A percentile compares a stretch with the other conserved stretches of the same genome.
phyloP scores from a whole-genome alignment of 1,140 invertebrate species.

The Lamellibrachia luymesi region DNA sequence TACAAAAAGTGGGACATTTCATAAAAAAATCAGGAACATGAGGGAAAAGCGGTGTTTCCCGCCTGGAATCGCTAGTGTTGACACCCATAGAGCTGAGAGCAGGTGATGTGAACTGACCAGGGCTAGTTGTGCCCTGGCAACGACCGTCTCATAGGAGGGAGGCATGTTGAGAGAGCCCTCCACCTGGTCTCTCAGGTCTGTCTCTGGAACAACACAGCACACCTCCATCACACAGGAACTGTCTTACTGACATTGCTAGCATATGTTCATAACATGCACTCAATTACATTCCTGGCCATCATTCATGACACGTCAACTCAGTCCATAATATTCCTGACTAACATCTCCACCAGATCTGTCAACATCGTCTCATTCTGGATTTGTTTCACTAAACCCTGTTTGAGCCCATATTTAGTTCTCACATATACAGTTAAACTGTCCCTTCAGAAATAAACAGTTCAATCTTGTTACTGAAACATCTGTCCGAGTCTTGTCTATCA shows the following conservation, averaged over 20 bases:
- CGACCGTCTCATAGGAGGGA: conserved; percentile 77
- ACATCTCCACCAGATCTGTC: too few relatives aligned
- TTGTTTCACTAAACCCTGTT: neutral
- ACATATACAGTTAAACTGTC: neutral
- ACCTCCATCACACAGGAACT: neutral
- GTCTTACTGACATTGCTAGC: neutral
- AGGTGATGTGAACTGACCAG: conserved; percentile 56
- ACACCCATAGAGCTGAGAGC: neutral
- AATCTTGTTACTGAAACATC: neutral
- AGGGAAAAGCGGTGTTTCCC: too few relatives aligned
- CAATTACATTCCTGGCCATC: neutral
- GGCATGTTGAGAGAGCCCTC: conserved; percentile 71
- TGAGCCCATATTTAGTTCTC: too few relatives aligned
- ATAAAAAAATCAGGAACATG: too few relatives aligned
- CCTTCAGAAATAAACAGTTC: neutral
- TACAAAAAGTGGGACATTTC: too few relatives aligned
- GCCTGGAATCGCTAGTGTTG: too few relatives aligned
- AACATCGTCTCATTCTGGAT: neutral
- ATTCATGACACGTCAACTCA: neutral
- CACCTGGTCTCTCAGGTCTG: conserved; percentile 74
- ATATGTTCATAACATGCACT: neutral
- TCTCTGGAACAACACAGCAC: conserved; percentile 58
- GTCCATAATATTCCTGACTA: too few relatives aligned
- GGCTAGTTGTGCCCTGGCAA: conserved; percentile 75
- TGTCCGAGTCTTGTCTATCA: neutral